Base-by-base conservation (phyloP, 2,888 invertebrate species). In the Alentia gelatinosa region DNA sequence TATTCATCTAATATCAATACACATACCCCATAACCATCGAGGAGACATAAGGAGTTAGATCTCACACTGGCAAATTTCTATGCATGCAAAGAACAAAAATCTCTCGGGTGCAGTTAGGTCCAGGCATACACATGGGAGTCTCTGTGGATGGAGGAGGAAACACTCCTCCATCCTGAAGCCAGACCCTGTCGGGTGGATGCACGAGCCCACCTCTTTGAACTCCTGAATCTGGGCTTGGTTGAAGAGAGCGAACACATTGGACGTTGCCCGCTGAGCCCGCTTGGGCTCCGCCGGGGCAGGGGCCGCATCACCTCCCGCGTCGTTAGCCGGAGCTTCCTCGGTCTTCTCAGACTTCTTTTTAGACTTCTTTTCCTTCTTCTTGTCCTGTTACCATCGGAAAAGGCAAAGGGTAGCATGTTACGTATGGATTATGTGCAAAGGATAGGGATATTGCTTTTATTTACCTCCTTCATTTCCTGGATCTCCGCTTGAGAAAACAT, bases 141-240 rank as follows among this genome's bases (percentile, higher is more conserved):
- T 12, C 56, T n/a, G 5, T 26, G 68, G 26, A 30, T 26, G 30
- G 30, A 30, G 68, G 23, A 30, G 68, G 26, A 3, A 30, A 68
- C 3, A 56, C 56, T 56, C 56, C 56, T n/a, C 56, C n/a, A 56
- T n/a, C 56, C 5, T n/a, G 56, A 12, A 56, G 56, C 3, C 19
- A n/a, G 12, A 56, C 56, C 56, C 56, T 56, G 56, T 19, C 19
- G 56, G 56, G n/a, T n/a, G 19, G 56, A n/a, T 56, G 5, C n/a
- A n/a, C n/a, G n/a, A n/a, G 39, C 94, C 93, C 93, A 96, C 96
- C 96, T 97, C 97, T 96, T 97, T 97, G 95, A 96, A 96, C 94
- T 97, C 96, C 94, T 97, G 96, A 94, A 97, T 97, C 95, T 96
- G 96, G 93, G 95, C 95, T 95, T 97, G 96, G 94, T 96, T 96